Evolutionary conservation across 2,888 invertebrate genomes (phyloP), one percentile per base, ranked within the genome.

Genomic region (Rhagonycha lutea): DNA sequence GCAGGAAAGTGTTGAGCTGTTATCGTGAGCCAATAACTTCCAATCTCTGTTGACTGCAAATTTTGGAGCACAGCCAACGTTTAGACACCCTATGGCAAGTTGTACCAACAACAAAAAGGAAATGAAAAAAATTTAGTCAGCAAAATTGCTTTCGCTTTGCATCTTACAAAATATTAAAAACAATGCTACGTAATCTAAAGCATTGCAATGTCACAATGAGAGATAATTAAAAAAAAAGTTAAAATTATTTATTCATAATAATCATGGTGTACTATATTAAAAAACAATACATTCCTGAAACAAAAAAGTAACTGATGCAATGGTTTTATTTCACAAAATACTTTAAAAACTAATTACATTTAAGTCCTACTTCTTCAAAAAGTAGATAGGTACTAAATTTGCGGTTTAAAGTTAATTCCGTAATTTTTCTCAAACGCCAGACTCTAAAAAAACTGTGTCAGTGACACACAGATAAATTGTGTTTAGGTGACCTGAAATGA

Each of bases 1-100:
- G 75, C 75, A 75, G 71, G 75, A 75, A 75, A 75, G 75, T 72
- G 72, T 69, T 71, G 47, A 62, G 72, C 28, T 67, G 70, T 74
- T 74, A 74, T 74, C 74, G 68, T 68, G 67, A 12, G 47, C 47
- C 28, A 67, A 65, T 72, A 72, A 67, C 63, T 61, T 70, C 24
- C 47, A 63, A 72, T 32, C 72, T 72, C 68, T 65, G 61, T 67
- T 61, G 72, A 68, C 72, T 72, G 67, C 71, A 72, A 28, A 67
- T 28, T 70, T 75, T 75, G 75, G 75, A 72, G 18, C 47, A 24
- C 32, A 18, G 72, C 75, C 75, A 75, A 75, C 71, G 68, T 68
- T 75, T 47, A 72, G 63, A 65, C 63, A 65, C 63, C 63, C 63
- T 65, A 65, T 65, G 63, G 63, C 63, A 65, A 65, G 63, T 65